Conservation (phyloP, 2,113 vertebrate species). For the Porphyrio hochstetteri region DNA sequence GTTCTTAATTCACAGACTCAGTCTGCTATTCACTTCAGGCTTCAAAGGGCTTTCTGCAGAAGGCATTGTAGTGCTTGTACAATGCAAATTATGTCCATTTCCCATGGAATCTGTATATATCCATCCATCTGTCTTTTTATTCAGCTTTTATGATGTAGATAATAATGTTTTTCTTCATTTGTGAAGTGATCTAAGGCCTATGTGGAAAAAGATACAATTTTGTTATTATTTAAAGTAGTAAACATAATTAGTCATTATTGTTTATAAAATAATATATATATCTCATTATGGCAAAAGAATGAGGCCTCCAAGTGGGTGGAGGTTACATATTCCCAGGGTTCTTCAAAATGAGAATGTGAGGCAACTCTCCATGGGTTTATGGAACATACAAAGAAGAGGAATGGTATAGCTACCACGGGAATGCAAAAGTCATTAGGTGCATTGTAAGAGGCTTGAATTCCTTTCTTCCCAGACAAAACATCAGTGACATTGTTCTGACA, state of each 20-base stretch:
- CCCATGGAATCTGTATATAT: not conserved
- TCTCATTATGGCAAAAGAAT: not conserved
- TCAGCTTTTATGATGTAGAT: not conserved
- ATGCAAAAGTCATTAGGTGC: constrained; percentile 28
- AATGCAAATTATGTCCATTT: not conserved
- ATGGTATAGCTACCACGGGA: not conserved
- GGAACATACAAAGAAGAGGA: not conserved
- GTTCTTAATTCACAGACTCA: not conserved
- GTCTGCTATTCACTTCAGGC: not conserved
- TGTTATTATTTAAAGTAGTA: not conserved
- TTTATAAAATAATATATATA: not conserved
- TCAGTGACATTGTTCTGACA: constrained; percentile 43
- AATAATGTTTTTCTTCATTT: not conserved
- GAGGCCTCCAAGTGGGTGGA: not conserved
- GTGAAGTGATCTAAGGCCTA: not conserved
- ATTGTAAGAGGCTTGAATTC: not conserved
- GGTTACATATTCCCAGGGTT: not conserved
- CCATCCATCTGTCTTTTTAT: not conserved
- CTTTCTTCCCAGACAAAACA: constrained; percentile 15
- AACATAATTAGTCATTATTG: not conserved
- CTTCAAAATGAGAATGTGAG: not conserved
- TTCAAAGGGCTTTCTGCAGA: not conserved
- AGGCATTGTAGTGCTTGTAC: not conserved
- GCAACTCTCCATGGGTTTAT: not conserved
- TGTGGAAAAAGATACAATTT: not conserved